phyloP scores from a whole-genome alignment of 2,797 vertebrate genomes.

The Pseudochirops cupreus region DNA sequence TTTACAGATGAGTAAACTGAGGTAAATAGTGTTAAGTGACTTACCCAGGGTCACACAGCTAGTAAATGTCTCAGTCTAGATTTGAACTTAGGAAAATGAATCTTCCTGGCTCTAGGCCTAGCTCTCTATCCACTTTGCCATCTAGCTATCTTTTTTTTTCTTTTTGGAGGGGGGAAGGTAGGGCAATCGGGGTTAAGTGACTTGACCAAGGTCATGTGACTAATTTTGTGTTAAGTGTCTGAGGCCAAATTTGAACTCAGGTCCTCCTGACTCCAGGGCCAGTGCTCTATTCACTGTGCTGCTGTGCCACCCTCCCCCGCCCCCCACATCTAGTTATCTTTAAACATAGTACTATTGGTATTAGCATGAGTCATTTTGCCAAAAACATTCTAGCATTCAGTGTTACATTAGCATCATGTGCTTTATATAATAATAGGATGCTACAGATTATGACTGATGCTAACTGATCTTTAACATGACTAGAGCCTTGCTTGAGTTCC shows the following conservation, averaged over 20 bases:
- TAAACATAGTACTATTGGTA: background rate
- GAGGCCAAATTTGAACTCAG: background rate
- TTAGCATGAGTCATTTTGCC: background rate
- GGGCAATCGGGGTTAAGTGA: no score
- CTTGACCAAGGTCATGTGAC: no score
- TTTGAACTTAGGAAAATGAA: no score
- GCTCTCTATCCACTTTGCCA: no score
- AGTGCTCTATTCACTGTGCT: background rate
- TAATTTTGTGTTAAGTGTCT: background rate
- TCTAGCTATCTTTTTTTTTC: no score
- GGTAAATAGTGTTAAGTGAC: background rate
- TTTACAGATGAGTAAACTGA: background rate
- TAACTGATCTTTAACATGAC: background rate
- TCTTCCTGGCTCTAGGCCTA: no score
- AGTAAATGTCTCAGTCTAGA: background rate
- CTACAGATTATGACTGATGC: background rate
- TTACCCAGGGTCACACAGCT: background rate
- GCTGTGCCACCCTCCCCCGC: no score
- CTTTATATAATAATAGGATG: background rate
- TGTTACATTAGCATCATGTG: background rate
- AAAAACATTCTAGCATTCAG: background rate
- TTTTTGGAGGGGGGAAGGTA: no score
- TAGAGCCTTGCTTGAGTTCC: background rate
- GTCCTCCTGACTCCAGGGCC: background rate
- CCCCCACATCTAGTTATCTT: background rate